phyloP scores from a whole-genome alignment of 2,888 invertebrate genomes.

The Eupithecia dodoneata region DNA sequence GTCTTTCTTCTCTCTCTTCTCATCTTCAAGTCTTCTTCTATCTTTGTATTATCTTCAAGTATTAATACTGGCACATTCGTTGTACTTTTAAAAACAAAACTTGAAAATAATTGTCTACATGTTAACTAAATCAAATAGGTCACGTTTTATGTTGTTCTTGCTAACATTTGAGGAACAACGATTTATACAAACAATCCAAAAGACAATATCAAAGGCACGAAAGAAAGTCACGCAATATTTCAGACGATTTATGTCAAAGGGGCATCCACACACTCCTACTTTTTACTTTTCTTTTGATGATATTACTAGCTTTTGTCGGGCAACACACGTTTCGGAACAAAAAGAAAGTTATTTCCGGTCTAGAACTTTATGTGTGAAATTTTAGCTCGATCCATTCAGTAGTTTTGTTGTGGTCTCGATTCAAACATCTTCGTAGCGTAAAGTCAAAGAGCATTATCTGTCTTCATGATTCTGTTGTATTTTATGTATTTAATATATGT shows the following conservation, averaged over 20 bases:
- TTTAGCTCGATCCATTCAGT: too few relatives aligned
- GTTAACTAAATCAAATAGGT: conserved; percentile 4
- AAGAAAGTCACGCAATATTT: conserved; percentile 19
- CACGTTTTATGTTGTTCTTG: conserved; percentile 4
- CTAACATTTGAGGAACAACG: conserved; percentile 7
- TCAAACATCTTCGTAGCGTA: too few relatives aligned
- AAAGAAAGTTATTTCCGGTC: background rate
- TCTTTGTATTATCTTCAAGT: too few relatives aligned
- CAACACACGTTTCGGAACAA: background rate
- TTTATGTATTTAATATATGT: too few relatives aligned
- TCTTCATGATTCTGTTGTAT: too few relatives aligned
- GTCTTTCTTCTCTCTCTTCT: too few relatives aligned
- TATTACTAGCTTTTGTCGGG: background rate
- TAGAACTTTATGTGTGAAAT: too few relatives aligned
- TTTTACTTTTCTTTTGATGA: conserved; percentile 2
- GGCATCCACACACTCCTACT: background rate
- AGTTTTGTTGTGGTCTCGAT: too few relatives aligned
- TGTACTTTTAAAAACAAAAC: background rate
- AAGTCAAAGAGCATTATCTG: too few relatives aligned
- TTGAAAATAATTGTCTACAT: background rate
- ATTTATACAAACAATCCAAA: conserved; percentile 6
- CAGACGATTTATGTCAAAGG: background rate
- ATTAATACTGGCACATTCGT: too few relatives aligned
- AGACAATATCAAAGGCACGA: conserved; percentile 13
- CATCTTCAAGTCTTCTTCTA: too few relatives aligned